These are phyloP conservation scores for Cryptosula pallasiana DNA, from an alignment of 2,888 invertebrate species.

Conservation along the genomic window DNA sequence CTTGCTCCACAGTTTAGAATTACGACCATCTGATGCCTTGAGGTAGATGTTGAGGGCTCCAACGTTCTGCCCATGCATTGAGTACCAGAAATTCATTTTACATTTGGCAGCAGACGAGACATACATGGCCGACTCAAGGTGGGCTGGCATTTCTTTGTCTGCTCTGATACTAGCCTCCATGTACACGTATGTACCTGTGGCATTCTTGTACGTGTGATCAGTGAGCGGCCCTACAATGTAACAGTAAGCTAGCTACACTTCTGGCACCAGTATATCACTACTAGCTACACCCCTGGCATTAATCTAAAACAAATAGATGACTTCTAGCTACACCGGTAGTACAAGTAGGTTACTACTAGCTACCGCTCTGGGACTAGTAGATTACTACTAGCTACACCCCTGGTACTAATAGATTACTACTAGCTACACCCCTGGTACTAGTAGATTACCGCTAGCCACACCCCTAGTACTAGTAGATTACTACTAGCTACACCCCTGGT, in stretches of 20 bases:
- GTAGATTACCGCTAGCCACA: no score
- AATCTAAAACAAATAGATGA: slow-evolving; percentile 30
- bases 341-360: no score
- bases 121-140: slow-evolving; percentile 22
- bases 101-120: slow-evolving; percentile 24
- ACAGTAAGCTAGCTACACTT: no score
- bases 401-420: no score
- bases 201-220: slow-evolving; percentile 34
- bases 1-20: slow-evolving; percentile 27
- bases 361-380: no score
- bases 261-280: no score
- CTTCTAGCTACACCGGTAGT: no score
- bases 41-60: slow-evolving; percentile 36
- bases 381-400: no score
- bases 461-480: no score
- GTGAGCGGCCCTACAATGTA: slow-evolving; percentile 37
- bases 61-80: slow-evolving; percentile 36
- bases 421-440: no score
- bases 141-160: neutral
- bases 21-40: slow-evolving; percentile 25
- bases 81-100: slow-evolving; percentile 36
- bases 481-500: no score
- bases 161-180: slow-evolving; percentile 8
- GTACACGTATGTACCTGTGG: slow-evolving; percentile 31
- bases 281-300: no score